phyloP scores from a whole-genome alignment of 1,140 invertebrate genomes.

The Olivierus martensii region DNA sequence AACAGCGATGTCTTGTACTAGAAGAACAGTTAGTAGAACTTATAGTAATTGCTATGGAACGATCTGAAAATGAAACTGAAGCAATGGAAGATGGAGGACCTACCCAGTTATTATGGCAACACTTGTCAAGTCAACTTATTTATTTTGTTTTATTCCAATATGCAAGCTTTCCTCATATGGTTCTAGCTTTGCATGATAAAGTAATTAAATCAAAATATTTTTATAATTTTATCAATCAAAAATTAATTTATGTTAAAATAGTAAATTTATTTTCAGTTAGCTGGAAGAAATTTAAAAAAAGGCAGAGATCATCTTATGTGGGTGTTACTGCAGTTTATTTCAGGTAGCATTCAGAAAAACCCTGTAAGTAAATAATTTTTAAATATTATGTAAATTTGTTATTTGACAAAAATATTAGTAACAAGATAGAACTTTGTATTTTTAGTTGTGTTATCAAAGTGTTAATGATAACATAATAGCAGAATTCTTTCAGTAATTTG shows the following conservation, averaged over 20 bases:
- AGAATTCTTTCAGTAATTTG: no score
- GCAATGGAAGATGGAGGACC: conserved; percentile 11
- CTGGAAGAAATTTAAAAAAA: conserved; percentile 63
- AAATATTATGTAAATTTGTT: no score
- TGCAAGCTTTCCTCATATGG: conserved; percentile 82
- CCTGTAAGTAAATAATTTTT: conserved; percentile 46
- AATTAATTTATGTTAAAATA: neutral
- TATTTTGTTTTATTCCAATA: conserved; percentile 93
- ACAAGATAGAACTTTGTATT: no score
- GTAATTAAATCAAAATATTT: no score
- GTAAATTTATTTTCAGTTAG: conserved; percentile 38
- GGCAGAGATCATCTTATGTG: conserved; percentile 93
- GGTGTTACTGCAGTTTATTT: conserved; percentile 93
- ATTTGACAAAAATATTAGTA: no score
- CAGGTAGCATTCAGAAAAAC: conserved; percentile 89
- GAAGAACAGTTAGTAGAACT: conserved; percentile 88
- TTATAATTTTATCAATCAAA: no score
- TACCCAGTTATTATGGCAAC: conserved; percentile 50
- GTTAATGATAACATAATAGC: no score
- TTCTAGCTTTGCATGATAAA: conserved; percentile 55
- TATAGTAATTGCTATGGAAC: conserved; percentile 81
- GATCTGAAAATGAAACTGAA: conserved; percentile 46
- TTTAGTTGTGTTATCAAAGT: no score
- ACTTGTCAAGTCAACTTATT: conserved; percentile 86
- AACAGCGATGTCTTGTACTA: conserved; percentile 71